These are phyloP conservation scores for Scaptomyza polygonia DNA, from an alignment of 2,888 invertebrate species.

Conservation along the genomic window DNA sequence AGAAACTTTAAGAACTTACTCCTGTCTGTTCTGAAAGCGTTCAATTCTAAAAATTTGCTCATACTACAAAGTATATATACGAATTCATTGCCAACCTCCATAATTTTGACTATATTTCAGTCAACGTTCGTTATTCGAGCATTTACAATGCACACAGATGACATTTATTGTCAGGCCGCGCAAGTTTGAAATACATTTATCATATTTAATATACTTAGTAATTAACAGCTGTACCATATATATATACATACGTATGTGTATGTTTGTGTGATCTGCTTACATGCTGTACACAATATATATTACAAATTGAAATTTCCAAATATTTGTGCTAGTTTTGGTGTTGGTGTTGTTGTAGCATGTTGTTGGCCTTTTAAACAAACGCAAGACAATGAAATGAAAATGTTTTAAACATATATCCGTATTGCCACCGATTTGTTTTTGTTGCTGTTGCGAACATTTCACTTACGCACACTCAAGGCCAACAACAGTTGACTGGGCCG, in stretches of 20 bases:
- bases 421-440: slow-evolving; percentile 52
- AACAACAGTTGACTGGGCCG: slow-evolving; percentile 43
- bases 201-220: slow-evolving; percentile 63
- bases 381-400: slow-evolving; percentile 64
- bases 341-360: slow-evolving; percentile 15
- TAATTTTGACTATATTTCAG: slow-evolving; percentile 3
- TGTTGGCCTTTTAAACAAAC: slow-evolving; percentile 58
- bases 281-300: slow-evolving; percentile 15
- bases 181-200: slow-evolving; percentile 38
- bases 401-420: slow-evolving; percentile 71
- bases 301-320: slow-evolving; percentile 68
- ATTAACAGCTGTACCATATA: slow-evolving; percentile 35
- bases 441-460: slow-evolving; percentile 59
- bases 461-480: slow-evolving; percentile 65
- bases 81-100: neutral
- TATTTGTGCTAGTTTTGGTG: slow-evolving; percentile 67
- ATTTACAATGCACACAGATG: slow-evolving; percentile 30
- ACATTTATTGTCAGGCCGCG: slow-evolving; percentile 44
- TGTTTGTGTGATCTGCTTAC: slow-evolving; percentile 29
- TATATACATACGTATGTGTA: neutral
- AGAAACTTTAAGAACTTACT: no score
- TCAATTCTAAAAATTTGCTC: neutral
- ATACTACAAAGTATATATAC: no score
- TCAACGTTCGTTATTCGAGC: slow-evolving; percentile 3
- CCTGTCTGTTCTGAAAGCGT: neutral